phyloP scores from a whole-genome alignment of 2,113 vertebrate genomes.

The Penelope pileata region DNA sequence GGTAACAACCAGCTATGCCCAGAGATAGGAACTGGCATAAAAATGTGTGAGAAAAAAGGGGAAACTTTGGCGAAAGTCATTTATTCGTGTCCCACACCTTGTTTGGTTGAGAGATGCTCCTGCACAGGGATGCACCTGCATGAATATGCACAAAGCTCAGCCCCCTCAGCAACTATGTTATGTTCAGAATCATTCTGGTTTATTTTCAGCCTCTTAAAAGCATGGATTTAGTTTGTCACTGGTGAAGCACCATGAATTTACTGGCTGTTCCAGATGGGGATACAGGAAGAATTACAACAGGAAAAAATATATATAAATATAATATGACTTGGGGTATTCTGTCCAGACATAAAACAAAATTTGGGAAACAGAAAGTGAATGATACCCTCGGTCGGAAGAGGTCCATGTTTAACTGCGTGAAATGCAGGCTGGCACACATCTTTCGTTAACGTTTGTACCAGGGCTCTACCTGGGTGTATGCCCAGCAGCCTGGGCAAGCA shows the following conservation, averaged over 20 bases:
- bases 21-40: background rate
- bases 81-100: background rate
- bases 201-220: background rate
- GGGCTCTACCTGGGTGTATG: background rate
- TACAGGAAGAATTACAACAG: background rate
- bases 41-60: background rate
- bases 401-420: background rate
- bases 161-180: background rate
- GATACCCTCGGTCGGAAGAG: background rate
- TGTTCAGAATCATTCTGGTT: background rate
- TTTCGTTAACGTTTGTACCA: background rate
- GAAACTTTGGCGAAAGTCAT: background rate
- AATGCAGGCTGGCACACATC: background rate
- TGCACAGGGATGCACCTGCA: fast-evolving
- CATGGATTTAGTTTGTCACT: background rate
- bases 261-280: background rate
- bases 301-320: background rate
- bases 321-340: background rate
- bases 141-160: background rate
- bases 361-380: background rate
- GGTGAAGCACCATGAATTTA: background rate
- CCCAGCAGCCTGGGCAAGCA: background rate
- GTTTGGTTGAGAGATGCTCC: background rate
- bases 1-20: background rate
- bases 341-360: background rate